phyloP scores from a whole-genome alignment of 2,888 invertebrate genomes.

The Cantharis flavilabris region DNA sequence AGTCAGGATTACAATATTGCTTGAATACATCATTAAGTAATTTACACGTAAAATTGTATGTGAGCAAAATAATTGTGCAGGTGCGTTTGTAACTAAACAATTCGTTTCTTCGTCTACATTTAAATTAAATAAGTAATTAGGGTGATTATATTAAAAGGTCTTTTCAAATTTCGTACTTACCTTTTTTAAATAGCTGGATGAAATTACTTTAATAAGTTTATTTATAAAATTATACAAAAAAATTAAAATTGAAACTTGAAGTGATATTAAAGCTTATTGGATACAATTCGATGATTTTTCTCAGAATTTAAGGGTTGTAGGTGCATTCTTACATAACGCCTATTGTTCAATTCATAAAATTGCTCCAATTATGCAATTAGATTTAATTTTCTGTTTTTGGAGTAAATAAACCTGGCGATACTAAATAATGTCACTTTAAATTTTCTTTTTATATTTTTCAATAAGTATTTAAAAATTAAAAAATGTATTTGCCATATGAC shows the following conservation, averaged over 20 bases:
- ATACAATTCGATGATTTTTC: conserved; percentile 12
- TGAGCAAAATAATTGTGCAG: not conserved
- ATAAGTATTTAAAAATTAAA: not conserved
- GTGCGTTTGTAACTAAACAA: not conserved
- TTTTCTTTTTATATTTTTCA: not conserved
- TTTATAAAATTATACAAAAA: not conserved
- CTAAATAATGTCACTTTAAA: not conserved
- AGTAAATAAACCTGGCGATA: not conserved
- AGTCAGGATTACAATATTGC: not conserved
- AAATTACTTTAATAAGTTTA: not conserved
- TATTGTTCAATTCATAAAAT: conserved; percentile 3
- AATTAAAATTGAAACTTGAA: not conserved
- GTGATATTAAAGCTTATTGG: conserved; percentile 11
- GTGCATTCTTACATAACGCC: conserved; percentile 6
- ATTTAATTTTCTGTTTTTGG: not conserved
- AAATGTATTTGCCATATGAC: conserved; percentile 14
- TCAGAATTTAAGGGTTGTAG: conserved; percentile 9
- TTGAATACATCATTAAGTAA: not conserved
- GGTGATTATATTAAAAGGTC: not conserved
- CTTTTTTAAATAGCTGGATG: not conserved
- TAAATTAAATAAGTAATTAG: not conserved
- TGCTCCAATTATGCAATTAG: not conserved
- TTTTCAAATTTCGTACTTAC: not conserved
- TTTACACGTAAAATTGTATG: not conserved
- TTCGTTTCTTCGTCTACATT: not conserved